Base-by-base conservation (phyloP, 2,888 invertebrate genomes). In the Panzeria rudis region DNA sequence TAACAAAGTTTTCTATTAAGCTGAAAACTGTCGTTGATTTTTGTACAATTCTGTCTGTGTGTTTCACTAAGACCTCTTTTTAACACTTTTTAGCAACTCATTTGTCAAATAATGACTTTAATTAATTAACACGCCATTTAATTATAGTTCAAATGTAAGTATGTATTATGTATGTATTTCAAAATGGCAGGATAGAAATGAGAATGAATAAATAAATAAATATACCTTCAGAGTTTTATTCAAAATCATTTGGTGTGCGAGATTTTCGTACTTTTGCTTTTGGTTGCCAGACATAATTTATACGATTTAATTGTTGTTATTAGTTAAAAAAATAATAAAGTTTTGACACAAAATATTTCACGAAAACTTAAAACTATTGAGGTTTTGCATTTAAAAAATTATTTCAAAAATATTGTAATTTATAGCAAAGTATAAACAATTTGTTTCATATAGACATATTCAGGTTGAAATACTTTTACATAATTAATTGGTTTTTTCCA, bases 121-220 rank as follows among this genome's bases (percentile, higher is more conserved):
- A 29, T 29, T 29, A 29, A 29, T 29, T 29, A 29, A 29, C 29
- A 35, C 61, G 25, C 35, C 50, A 69, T 61, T 69, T 69, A 69
- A 69, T 68, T 68, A 59, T 38, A 5, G 9, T 9, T 35, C 9
- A 8, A 6, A 35, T 20, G 23, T 52, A 35, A n/a, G 50, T 50
- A 52, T 20, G 17, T 61, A 35, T 68, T 68, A 35, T 25, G 50
- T 50, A 52, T 20, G 17, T 61, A 35, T 68, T 68, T 47, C 2
- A 25, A 59, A 76, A n/a, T 76, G 56, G 35, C 56, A 76, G 8
- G 20, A 56, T 29, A 20, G 20, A 56, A 9, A 54, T 25, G 15
- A 25, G 25, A 50, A 50, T 50, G 9, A 50, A 20, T 20, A 35
- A 17, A 17, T 17, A n/a, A n/a, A n/a, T n/a, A n/a, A n/a, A n/a